Percentiles rank a stretch among this genome's conserved stretches.
Evolutionary conservation across 2,113 vertebrate genomes (phyloP).

Genomic region (Calyptommatus sinebrachiatus): DNA sequence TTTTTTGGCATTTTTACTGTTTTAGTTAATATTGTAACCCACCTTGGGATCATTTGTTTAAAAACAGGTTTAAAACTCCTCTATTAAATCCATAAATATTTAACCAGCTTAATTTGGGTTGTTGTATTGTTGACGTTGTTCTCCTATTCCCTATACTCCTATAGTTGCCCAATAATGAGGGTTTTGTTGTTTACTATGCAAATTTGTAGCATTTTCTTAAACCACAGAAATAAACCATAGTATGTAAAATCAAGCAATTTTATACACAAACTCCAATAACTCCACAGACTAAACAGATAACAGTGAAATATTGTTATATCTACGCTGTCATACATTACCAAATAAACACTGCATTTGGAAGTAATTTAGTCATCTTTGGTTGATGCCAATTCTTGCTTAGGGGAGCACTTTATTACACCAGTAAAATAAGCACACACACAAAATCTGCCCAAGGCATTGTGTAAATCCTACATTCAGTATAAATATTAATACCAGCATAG

Average conservation of each 20-base stretch:
- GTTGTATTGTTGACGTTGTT: too few relatives aligned
- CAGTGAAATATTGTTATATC: not conserved
- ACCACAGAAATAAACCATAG: not conserved
- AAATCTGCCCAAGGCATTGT: conserved; percentile 51
- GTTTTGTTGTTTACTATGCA: too few relatives aligned
- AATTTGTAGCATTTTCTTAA: not conserved
- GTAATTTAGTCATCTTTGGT: conserved; percentile 46
- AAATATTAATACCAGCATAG: conserved; percentile 61
- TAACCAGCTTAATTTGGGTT: too few relatives aligned
- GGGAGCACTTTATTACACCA: conserved; percentile 51
- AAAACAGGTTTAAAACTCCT: too few relatives aligned
- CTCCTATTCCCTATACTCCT: too few relatives aligned
- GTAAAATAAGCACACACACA: conserved; percentile 35
- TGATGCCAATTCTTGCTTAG: conserved; percentile 12
- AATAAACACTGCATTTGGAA: conserved; percentile 22
- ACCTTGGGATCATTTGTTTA: too few relatives aligned
- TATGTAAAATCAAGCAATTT: not conserved
- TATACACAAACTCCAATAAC: not conserved
- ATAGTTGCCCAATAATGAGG: too few relatives aligned
- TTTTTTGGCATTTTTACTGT: too few relatives aligned
- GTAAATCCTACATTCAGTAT: conserved; percentile 48
- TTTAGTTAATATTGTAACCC: too few relatives aligned
- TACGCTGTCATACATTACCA: conserved; percentile 22
- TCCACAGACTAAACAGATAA: conserved; percentile 16
- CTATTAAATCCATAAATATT: too few relatives aligned